Percentiles rank a stretch among this genome's conserved stretches.
Conservation (phyloP, 1,140 invertebrate genomes). For the Habropoda laboriosa region DNA sequence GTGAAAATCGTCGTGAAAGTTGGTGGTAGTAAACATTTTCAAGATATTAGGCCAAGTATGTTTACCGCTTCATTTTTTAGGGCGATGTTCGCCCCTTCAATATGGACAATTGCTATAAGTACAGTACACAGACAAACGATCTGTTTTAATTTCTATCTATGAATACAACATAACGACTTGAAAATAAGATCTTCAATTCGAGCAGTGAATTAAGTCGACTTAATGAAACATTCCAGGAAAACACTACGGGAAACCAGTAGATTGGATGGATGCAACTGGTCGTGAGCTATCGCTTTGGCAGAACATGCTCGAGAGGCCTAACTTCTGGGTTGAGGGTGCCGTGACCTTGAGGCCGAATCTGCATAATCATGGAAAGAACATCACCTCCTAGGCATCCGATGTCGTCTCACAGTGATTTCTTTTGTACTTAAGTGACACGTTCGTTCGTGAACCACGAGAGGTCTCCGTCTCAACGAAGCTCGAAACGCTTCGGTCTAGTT, state of each 20-base stretch:
- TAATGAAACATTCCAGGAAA: constrained; percentile 84
- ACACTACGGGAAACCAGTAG: constrained; percentile 91
- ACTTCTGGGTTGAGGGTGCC: constrained; percentile 97
- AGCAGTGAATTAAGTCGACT: not conserved
- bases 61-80: no score
- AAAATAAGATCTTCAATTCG: not conserved
- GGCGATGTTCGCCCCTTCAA: no score
- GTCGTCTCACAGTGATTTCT: constrained; percentile 1
- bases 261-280: constrained; percentile 97
- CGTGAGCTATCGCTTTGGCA: constrained; percentile 96
- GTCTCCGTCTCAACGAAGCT: constrained; percentile 14
- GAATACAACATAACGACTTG: no score
- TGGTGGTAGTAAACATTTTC: no score
- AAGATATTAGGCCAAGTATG: no score
- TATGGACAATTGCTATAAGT: no score
- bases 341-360: constrained; percentile 91
- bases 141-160: no score
- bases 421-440: not conserved
- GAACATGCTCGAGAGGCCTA: constrained; percentile 95
- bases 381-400: constrained; percentile 57
- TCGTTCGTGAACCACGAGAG: not conserved
- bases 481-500: constrained; percentile 47
- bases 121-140: no score
- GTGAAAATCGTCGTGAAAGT: no score
- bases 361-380: constrained; percentile 83